These are phyloP conservation scores for Diacarnus erythraeanus DNA, from an alignment of 37 sponge, comb jelly and placozoan species.

Conservation along the genomic window DNA sequence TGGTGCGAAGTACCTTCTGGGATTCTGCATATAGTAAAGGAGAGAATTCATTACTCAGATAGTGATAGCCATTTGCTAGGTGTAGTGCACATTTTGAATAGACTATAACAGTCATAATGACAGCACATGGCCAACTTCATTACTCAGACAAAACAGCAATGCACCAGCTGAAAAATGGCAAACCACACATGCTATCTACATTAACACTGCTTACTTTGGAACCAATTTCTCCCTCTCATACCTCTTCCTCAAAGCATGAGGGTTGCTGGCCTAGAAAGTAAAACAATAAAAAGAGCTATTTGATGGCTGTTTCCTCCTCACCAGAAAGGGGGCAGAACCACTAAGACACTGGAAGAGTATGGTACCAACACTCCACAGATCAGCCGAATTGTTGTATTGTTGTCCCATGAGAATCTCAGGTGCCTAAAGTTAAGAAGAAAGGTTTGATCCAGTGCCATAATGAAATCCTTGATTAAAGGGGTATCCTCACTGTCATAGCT, in stretches of 20 bases:
- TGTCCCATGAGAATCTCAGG: conserved; percentile 90
- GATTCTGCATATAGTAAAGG: conserved; percentile 33
- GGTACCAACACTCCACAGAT: conserved; percentile 97
- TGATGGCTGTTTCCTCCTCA: conserved; percentile 21
- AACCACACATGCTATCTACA: not conserved
- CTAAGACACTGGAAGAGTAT: conserved; percentile 93
- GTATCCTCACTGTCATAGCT: too few relatives aligned
- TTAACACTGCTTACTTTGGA: conserved; percentile 54
- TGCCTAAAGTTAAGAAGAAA: conserved; percentile 52
- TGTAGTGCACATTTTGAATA: too few relatives aligned
- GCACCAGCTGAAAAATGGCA: too few relatives aligned
- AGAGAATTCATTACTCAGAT: not conserved
- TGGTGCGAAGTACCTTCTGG: conserved; percentile 67
- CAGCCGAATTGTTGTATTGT: conserved; percentile 85
- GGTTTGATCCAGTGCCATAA: not conserved
- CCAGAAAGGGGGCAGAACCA: conserved; percentile 89
- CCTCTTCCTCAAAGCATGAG: conserved; percentile 65
- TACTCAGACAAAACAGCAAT: too few relatives aligned
- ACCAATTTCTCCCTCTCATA: conserved; percentile 70
- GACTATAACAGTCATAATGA: too few relatives aligned
- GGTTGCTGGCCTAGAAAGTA: conserved; percentile 53
- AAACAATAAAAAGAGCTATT: not conserved
- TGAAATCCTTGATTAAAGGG: too few relatives aligned
- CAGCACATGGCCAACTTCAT: too few relatives aligned
- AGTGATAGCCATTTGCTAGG: not conserved